Base-by-base conservation (phyloP, 2,113 vertebrate species). In the Gadus macrocephalus region DNA sequence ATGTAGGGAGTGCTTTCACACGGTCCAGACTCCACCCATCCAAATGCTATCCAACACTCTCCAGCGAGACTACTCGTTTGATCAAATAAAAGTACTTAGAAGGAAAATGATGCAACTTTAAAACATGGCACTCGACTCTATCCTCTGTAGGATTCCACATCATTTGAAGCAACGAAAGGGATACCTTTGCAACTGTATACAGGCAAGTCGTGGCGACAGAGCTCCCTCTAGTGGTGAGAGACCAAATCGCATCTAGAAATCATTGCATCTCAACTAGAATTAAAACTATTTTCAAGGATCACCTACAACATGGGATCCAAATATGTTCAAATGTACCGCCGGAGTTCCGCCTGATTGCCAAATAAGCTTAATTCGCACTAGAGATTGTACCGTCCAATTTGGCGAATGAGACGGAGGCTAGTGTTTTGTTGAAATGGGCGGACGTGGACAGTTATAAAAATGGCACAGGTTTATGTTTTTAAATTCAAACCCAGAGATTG, bases 141-240 rank as follows among this genome's bases (percentile, higher is more conserved):
- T 89, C 83, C 88, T 88, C 42, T 84, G 86, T 87, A 71, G 85
- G 60, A 82, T 89, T 93, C 91, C 89, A 92, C 91, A 81, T 67
- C 55, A 67, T 61, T 68, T 71, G 70, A 83, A 83, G 74, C 3
- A 73, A 86, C 38, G 71, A 73, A 72, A 81, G 64, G 68, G 68
- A 86, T 62, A 81, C 77, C 69, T 77, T 85, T 79, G 83, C 79
- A 83, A 77, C 76, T 59, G 85, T 77, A 80, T 71, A 83, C 78
- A 71, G 66, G 19, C 66, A n/a, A 53, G 25, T 56, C 75, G 72
- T 62, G 49, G 76, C 76, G 64, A 59, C 69, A 60, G 65, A 75
- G 31, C 20, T 25, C 19, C 73, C 71, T 64, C 4, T 25, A 31
- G 27, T 22, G 69, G 62, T 67, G 38, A n/a, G 70, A 28, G 42